phyloP scores from a whole-genome alignment of 2,888 invertebrate genomes.

The Mylabris sibirica region DNA sequence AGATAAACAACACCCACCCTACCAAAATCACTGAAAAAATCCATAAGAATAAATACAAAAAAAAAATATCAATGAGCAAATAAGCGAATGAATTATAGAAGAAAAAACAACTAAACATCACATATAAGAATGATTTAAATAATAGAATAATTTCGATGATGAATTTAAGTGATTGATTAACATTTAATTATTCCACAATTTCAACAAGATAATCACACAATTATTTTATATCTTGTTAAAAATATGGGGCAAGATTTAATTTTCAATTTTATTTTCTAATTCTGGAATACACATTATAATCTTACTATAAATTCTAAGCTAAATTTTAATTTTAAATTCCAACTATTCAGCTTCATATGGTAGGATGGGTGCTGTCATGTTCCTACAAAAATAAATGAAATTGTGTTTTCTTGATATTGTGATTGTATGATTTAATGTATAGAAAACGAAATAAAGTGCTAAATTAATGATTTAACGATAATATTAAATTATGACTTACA shows the following conservation, averaged over 20 bases:
- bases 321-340: slow-evolving; percentile 38
- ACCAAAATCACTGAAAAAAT: slow-evolving; percentile 57
- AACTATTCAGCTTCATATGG: slow-evolving; percentile 58
- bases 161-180: slow-evolving; percentile 19
- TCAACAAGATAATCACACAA: slow-evolving; percentile 2
- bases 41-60: slow-evolving; percentile 37
- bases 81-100: slow-evolving; percentile 10
- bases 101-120: slow-evolving; percentile 28
- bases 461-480: slow-evolving; percentile 25
- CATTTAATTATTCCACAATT: slow-evolving; percentile 19
- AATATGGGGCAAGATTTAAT: slow-evolving; percentile 19
- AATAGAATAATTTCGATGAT: slow-evolving; percentile 24
- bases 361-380: slow-evolving; percentile 61
- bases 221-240: slow-evolving; percentile 22
- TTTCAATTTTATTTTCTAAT: slow-evolving; percentile 15
- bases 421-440: slow-evolving; percentile 2
- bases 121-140: slow-evolving; percentile 27
- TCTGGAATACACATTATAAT: slow-evolving; percentile 39
- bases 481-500: slow-evolving; percentile 65
- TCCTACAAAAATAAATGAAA: slow-evolving; percentile 54
- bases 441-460: not conserved
- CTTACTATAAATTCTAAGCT: slow-evolving; percentile 44
- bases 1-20: slow-evolving; percentile 57
- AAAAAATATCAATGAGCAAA: slow-evolving; percentile 24
- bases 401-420: slow-evolving; percentile 11